Evolutionary conservation across 2,797 vertebrate genomes (phyloP).

Genomic region (Melanotaenia boesemani): DNA sequence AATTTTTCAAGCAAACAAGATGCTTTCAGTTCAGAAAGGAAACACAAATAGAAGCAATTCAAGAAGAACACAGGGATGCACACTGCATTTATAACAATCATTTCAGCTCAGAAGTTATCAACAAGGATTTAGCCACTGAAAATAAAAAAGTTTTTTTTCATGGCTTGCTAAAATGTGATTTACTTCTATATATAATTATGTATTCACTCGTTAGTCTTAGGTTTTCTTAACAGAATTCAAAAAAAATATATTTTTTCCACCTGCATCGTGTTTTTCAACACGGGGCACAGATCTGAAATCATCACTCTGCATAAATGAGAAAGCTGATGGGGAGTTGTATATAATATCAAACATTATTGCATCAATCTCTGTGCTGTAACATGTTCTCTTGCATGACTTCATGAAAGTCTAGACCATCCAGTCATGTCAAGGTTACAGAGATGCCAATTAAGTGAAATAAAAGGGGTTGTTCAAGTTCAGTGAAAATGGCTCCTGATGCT

Average conservation of each 20-base stretch:
- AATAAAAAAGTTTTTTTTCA: not conserved
- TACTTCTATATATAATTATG: not conserved
- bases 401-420: not conserved
- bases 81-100: constrained; percentile 32
- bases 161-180: not conserved
- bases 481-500: not conserved
- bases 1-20: constrained; percentile 48
- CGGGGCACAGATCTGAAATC: not conserved
- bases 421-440: not conserved
- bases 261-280: not conserved
- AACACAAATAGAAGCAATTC: constrained; percentile 26
- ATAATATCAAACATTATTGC: not conserved
- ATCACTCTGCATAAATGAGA: not conserved
- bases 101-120: constrained; percentile 22
- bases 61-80: constrained; percentile 35
- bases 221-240: not conserved
- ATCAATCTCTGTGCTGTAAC: not conserved
- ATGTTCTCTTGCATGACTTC: not conserved
- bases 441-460: not conserved
- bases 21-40: constrained; percentile 47
- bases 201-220: not conserved
- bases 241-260: not conserved
- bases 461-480: not conserved
- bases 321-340: not conserved
- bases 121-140: constrained; percentile 9